phyloP scores from a whole-genome alignment of 2,113 vertebrate species.

The Toxotes jaculatrix region DNA sequence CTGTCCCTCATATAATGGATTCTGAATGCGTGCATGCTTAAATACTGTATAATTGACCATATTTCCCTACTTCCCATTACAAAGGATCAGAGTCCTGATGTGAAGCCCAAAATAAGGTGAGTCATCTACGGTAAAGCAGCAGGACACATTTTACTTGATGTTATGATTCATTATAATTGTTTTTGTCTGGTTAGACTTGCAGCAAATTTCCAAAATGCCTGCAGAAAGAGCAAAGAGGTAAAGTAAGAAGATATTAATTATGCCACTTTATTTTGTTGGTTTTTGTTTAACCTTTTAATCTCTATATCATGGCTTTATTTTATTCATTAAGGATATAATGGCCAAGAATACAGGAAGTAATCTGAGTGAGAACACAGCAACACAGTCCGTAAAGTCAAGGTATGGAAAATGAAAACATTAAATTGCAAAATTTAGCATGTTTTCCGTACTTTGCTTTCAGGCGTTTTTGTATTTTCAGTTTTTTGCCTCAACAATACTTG shows the following conservation, averaged over 20 bases:
- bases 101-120: constrained; percentile 74
- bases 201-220: constrained; percentile 61
- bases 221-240: constrained; percentile 63
- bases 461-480: background rate
- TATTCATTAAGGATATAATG: constrained; percentile 37
- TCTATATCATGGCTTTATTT: background rate
- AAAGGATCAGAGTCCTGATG: constrained; percentile 58
- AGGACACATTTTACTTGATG: background rate
- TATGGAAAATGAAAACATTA: constrained; percentile 33
- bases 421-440: background rate
- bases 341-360: background rate
- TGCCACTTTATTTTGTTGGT: background rate
- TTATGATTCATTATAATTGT: constrained; percentile 1
- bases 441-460: background rate
- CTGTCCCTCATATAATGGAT: background rate
- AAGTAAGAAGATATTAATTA: background rate
- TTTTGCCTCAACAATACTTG: background rate
- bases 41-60: background rate
- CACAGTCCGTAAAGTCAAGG: constrained; percentile 52
- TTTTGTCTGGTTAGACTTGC: constrained; percentile 76
- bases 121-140: background rate
- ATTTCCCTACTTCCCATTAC: background rate
- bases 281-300: background rate
- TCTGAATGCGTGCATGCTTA: background rate
- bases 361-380: constrained; percentile 8